phyloP scores from a whole-genome alignment of 2,113 vertebrate genomes.

The Buteo buteo region DNA sequence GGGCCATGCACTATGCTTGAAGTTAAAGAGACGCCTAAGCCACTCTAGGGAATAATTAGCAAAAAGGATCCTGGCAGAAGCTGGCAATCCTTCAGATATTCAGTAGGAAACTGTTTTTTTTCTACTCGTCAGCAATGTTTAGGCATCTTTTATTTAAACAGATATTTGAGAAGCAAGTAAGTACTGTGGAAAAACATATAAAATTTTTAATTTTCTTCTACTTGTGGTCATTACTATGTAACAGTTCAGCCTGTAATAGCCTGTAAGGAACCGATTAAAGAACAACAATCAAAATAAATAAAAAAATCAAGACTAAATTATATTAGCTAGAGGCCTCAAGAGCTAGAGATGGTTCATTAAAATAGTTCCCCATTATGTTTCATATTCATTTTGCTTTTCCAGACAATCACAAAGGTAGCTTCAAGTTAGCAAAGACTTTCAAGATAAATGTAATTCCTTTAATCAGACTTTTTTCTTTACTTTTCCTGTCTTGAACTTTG shows the following conservation, averaged over 20 bases:
- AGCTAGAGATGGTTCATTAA: background rate
- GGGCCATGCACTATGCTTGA: background rate
- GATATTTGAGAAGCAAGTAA: background rate
- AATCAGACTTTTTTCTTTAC: background rate
- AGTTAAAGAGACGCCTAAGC: background rate
- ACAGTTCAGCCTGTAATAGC: background rate
- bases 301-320: background rate
- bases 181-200: background rate
- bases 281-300: background rate
- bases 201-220: background rate
- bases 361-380: background rate
- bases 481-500: background rate
- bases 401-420: background rate
- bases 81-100: background rate
- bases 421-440: background rate
- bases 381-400: background rate
- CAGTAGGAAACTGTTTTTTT: background rate
- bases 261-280: background rate
- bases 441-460: background rate
- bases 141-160: background rate
- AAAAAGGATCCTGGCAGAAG: background rate
- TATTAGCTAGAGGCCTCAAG: background rate
- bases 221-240: background rate
- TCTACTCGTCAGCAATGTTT: background rate
- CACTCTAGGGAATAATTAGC: background rate